These are phyloP conservation scores for Rhabditoides inermis DNA, from an alignment of 2,888 invertebrate genomes.

Conservation along the genomic window DNA sequence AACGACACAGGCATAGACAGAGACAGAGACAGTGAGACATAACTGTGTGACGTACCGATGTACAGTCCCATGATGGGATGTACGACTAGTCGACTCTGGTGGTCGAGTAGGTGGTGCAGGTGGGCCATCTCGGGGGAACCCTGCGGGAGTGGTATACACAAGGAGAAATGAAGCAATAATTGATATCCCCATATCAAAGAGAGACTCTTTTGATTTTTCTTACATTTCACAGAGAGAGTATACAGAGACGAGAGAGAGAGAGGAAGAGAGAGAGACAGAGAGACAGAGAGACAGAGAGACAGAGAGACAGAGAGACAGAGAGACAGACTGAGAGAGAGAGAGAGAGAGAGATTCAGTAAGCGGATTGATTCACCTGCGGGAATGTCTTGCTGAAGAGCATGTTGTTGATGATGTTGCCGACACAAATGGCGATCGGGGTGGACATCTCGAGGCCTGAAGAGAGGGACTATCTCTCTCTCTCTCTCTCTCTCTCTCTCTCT, in stretches of 20 bases:
- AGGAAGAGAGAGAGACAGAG: no score
- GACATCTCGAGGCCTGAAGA: conserved; percentile 27
- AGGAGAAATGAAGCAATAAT: no score
- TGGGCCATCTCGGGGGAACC: conserved; percentile 34
- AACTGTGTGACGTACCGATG: no score
- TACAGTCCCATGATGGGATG: conserved; percentile 43
- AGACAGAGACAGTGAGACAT: no score
- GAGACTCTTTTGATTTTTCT: no score
- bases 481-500: no score
- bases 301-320: neutral
- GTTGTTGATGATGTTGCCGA: conserved; percentile 50
- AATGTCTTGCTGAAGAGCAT: conserved; percentile 46
- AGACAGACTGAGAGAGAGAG: neutral
- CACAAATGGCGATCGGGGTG: conserved; percentile 38
- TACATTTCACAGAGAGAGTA: no score
- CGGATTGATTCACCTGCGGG: conserved; percentile 18
- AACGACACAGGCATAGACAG: no score
- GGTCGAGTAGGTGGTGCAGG: conserved; percentile 42
- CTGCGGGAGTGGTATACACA: conserved; percentile 10
- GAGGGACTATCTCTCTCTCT: neutral
- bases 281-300: no score
- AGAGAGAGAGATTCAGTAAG: neutral
- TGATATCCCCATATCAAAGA: no score
- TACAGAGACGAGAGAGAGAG: no score
- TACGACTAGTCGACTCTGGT: conserved; percentile 39